phyloP scores from a whole-genome alignment of 2,797 vertebrate species.

The Parambassis ranga region DNA sequence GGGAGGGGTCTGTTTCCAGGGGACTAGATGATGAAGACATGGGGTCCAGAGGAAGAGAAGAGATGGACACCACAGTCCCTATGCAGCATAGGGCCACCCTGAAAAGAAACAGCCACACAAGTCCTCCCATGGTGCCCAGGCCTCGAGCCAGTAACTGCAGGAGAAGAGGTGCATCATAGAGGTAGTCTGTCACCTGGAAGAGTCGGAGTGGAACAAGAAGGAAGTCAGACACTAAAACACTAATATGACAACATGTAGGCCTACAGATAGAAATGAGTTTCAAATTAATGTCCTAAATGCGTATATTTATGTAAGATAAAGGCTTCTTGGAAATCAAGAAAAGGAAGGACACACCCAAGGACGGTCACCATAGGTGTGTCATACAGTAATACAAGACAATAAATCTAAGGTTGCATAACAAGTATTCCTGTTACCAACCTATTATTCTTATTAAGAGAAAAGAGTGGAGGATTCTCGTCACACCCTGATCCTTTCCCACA shows the following conservation, averaged over 20 bases:
- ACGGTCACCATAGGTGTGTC: background rate
- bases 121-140: conserved; percentile 78
- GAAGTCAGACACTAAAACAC: background rate
- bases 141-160: conserved; percentile 72
- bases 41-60: conserved; percentile 63
- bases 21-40: conserved; percentile 51
- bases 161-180: conserved; percentile 77
- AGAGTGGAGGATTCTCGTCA: background rate
- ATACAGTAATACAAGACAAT: background rate
- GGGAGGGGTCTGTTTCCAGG: conserved; percentile 66
- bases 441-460: background rate
- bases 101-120: conserved; percentile 83
- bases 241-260: too few relatives aligned
- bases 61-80: conserved; percentile 76
- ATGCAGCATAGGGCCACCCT: conserved; percentile 82
- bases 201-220: background rate
- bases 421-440: conserved; percentile 14
- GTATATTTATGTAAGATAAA: background rate
- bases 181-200: conserved; percentile 82
- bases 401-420: conserved; percentile 18
- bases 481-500: background rate
- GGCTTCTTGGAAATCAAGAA: background rate
- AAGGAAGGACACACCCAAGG: background rate
- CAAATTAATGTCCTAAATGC: too few relatives aligned
- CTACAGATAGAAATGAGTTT: too few relatives aligned